A percentile compares a stretch with the other conserved stretches of the same genome.
These are phyloP conservation scores for Platerodrilus igneus DNA, from an alignment of 2,888 invertebrate genomes.

Conservation along the genomic window DNA sequence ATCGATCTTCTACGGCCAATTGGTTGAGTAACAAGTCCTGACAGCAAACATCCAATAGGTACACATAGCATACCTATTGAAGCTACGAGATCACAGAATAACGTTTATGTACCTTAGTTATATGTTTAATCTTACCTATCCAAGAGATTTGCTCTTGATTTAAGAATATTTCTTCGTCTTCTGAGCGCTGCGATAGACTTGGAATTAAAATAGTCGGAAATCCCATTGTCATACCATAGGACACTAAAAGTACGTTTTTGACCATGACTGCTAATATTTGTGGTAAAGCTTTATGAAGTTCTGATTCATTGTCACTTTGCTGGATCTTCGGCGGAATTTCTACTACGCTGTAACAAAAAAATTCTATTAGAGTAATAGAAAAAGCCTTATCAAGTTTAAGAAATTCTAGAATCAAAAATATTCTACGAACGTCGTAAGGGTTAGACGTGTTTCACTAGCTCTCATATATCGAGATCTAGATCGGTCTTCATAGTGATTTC, in stretches of 20 bases:
- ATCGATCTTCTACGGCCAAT: conserved; percentile 70
- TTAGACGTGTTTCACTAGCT: no score
- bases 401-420: no score
- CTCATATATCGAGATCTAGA: no score
- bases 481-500: no score
- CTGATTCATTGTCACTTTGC: conserved; percentile 18
- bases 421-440: no score
- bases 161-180: conserved; percentile 48
- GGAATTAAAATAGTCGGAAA: conserved; percentile 79
- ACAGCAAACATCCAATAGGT: conserved; percentile 71
- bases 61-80: conserved; percentile 77
- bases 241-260: conserved; percentile 71
- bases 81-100: conserved; percentile 51
- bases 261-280: conserved; percentile 75
- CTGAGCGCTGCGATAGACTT: conserved; percentile 54
- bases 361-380: no score
- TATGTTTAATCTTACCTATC: conserved; percentile 58
- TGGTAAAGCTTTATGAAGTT: conserved; percentile 53
- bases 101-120: not conserved
- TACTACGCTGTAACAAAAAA: no score
- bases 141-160: conserved; percentile 65
- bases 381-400: no score
- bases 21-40: conserved; percentile 66
- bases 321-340: no score
- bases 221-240: conserved; percentile 76